phyloP scores from a whole-genome alignment of 2,888 invertebrate genomes.

The Drosophila setosimentum region DNA sequence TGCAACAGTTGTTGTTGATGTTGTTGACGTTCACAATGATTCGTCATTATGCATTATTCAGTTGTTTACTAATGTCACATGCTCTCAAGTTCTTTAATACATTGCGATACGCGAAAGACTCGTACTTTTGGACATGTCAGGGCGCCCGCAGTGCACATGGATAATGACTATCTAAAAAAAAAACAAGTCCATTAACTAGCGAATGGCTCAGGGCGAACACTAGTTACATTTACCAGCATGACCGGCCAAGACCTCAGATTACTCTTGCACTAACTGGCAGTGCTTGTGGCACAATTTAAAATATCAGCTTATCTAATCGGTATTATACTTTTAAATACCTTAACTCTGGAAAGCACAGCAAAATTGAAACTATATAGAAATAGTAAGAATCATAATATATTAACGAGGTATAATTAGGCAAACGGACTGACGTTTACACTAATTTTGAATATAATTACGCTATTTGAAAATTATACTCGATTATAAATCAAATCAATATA shows the following conservation, averaged over 20 bases:
- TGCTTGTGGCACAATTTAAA: not conserved
- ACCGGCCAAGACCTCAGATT: slow-evolving; percentile 27
- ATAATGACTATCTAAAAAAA: slow-evolving; percentile 31
- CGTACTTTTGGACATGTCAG: slow-evolving; percentile 11
- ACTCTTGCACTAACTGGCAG: slow-evolving; percentile 9
- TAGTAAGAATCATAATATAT: not conserved
- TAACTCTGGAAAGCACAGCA: not conserved
- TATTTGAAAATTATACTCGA: not conserved
- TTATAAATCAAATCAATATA: not conserved
- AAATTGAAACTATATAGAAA: not conserved
- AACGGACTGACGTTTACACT: not conserved
- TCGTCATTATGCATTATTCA: slow-evolving; percentile 64
- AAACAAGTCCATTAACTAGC: slow-evolving; percentile 43
- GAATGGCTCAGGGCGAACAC: slow-evolving; percentile 14
- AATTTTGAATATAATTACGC: not conserved
- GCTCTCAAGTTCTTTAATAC: slow-evolving; percentile 54
- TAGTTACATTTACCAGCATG: slow-evolving; percentile 16
- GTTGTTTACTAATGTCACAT: slow-evolving; percentile 61
- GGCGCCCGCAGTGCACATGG: slow-evolving; percentile 25
- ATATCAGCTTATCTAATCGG: not conserved
- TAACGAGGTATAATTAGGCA: not conserved
- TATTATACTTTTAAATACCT: not conserved
- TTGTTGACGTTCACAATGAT: slow-evolving; percentile 35
- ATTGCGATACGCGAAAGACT: slow-evolving; percentile 30
- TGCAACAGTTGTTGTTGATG: slow-evolving; percentile 7